Evolutionary conservation across 1,140 invertebrate species (phyloP).

Genomic region (Drosophila chauvacae): DNA sequence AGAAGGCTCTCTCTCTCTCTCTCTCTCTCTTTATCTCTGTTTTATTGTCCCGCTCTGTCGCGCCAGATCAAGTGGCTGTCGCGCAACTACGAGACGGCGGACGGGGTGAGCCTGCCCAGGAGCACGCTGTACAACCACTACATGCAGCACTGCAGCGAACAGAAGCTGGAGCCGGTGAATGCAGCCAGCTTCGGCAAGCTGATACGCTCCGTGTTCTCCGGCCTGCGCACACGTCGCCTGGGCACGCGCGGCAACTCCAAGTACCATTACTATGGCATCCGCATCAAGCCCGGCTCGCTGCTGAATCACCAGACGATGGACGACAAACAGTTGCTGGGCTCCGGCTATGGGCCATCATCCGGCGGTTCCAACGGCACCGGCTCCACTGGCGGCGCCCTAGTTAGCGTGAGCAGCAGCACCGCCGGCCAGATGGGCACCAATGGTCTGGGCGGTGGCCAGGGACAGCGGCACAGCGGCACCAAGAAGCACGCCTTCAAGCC

Average conservation of each 20-base stretch:
- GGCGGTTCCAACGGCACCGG: constrained; percentile 23
- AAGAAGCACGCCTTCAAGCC: constrained; percentile 82
- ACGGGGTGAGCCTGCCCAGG: constrained; percentile 97
- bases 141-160: constrained; percentile 96
- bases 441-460: constrained; percentile 41
- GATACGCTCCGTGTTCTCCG: constrained; percentile 98
- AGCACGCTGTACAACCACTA: constrained; percentile 99
- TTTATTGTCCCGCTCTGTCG: constrained; percentile 46
- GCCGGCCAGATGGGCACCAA: constrained; percentile 52
- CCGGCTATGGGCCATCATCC: constrained; percentile 47
- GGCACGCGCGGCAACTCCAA: constrained; percentile 99
- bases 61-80: constrained; percentile 97
- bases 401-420: constrained; percentile 65
- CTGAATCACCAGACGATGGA: constrained; percentile 87
- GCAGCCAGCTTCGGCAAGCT: constrained; percentile 99
- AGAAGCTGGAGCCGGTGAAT: constrained; percentile 98
- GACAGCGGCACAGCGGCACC: constrained; percentile 17
- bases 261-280: constrained; percentile 99
- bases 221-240: constrained; percentile 95
- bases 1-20: constrained; percentile 32
- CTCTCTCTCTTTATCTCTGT: too few species aligned
- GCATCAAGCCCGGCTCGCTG: constrained; percentile 95
- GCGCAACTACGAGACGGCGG: constrained; percentile 99
- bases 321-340: constrained; percentile 77
- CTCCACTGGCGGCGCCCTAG: constrained; percentile 34